These are phyloP conservation scores for Salvelinus namaycush DNA, from an alignment of 2,113 vertebrate species.

Conservation along the genomic window DNA sequence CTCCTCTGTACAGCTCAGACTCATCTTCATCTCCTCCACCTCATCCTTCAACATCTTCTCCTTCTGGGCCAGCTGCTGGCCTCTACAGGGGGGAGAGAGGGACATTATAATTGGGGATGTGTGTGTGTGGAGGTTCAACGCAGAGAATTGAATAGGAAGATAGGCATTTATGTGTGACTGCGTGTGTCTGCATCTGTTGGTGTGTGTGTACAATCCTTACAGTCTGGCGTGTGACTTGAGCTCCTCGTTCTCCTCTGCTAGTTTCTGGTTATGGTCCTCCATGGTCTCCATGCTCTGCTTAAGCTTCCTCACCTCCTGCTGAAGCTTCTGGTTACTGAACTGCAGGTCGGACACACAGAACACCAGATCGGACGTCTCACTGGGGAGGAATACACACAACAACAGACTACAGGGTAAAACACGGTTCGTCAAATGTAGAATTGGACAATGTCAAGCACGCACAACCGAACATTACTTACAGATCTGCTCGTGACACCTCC, in stretches of 20 bases:
- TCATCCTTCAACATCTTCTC: slow-evolving; percentile 86
- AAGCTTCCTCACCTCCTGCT: slow-evolving; percentile 82
- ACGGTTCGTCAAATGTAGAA: background rate
- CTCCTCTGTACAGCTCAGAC: slow-evolving; percentile 78
- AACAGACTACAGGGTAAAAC: background rate
- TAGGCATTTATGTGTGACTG: background rate
- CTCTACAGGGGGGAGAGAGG: slow-evolving; percentile 60
- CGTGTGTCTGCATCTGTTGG: too few relatives aligned
- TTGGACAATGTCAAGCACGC: background rate
- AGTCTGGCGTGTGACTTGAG: slow-evolving; percentile 74
- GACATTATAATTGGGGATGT: background rate
- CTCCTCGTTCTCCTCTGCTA: slow-evolving; percentile 79
- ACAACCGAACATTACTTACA: slow-evolving; percentile 74
- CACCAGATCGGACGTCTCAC: slow-evolving; percentile 86
- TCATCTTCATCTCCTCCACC: slow-evolving; percentile 86
- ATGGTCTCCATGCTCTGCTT: slow-evolving; percentile 78
- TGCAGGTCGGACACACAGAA: slow-evolving; percentile 82
- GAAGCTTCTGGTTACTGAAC: slow-evolving; percentile 85
- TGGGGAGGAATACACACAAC: slow-evolving; percentile 43
- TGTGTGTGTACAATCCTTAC: slow-evolving; percentile 54
- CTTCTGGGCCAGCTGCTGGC: slow-evolving; percentile 79
- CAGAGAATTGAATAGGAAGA: background rate
- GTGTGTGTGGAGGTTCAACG: background rate
- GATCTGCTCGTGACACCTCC: slow-evolving; percentile 79
- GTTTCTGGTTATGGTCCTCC: slow-evolving; percentile 82